Base-by-base conservation (phyloP, 2,888 invertebrate species). In the Barypeithes pellucidus region DNA sequence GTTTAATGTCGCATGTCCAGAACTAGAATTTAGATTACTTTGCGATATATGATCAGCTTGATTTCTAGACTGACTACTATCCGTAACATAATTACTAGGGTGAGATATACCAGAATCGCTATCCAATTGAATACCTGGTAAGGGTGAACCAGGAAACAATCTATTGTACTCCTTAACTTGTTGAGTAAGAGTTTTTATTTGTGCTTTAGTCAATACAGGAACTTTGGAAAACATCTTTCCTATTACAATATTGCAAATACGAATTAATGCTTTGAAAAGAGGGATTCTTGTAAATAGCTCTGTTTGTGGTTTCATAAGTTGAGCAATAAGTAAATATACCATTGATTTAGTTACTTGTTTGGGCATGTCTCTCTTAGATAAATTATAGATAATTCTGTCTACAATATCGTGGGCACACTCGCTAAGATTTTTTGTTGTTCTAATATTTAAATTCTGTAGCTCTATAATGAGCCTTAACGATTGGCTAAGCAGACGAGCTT, bases 311-410 rank as follows among this genome's bases (percentile, higher is more conserved):
- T 36, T 39, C 12, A 68, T 39, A 18, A 68, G 36, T 61, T 68
- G 60, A 33, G 50, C 33, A n/a, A 68, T 7, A 14, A 68, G 60
- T 39, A 68, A 50, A 39, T 16, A 68, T 3, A 61, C 52, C 50
- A 60, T 60, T 22, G 50, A 33, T 14, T 24, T 68, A 8, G 68
- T 50, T 2, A 50, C 60, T 11, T 11, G 50, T 24, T 50, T 50
- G 14, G 68, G 68, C 61, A 68, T 52, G 18, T 50, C 45, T 61
- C 24, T 68, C 9, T 45, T 22, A 5, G 2, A n/a, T 14, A 68
- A 45, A 18, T 47, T 61, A 14, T 22, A 2, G 9, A 20, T 16
- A 3, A 68, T 4, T 14, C 41, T 14, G 1, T 61, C 60, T 22
- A 68, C 24, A 16, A 68, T 52, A 8, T n/a, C 8, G 20, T 41